phyloP scores from a whole-genome alignment of 2,113 vertebrate species.

The Jaculus jaculus region DNA sequence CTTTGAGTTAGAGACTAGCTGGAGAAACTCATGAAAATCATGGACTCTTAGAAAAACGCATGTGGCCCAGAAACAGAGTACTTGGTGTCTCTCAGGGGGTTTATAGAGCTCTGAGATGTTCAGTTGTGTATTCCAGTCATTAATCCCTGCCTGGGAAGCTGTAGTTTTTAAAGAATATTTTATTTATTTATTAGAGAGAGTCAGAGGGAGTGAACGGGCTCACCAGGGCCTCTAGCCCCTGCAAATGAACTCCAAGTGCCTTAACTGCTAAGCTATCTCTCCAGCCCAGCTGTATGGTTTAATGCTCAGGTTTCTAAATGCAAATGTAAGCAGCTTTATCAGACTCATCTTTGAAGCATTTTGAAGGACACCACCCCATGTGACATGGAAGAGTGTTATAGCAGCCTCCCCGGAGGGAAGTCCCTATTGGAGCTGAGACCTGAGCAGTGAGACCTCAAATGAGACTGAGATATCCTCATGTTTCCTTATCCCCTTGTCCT shows the following conservation, averaged over 20 bases:
- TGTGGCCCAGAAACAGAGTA: neutral
- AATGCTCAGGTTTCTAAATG: neutral
- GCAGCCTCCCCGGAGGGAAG: neutral
- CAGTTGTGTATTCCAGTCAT: neutral
- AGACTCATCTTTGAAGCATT: neutral
- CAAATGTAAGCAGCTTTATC: neutral
- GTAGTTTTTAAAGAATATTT: too few species aligned
- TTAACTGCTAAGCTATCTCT: too few species aligned
- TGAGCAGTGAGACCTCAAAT: neutral
- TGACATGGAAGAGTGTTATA: too few species aligned
- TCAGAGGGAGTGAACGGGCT: too few species aligned
- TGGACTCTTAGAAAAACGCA: neutral
- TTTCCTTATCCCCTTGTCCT: neutral
- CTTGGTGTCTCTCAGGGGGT: neutral
- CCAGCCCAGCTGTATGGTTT: neutral
- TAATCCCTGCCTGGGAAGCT: neutral
- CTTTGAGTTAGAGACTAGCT: slow-evolving; percentile 3
- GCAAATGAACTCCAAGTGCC: too few species aligned
- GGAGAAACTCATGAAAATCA: slow-evolving; percentile 4
- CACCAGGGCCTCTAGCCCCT: too few species aligned
- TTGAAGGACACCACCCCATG: neutral
- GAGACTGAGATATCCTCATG: neutral
- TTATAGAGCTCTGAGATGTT: neutral
- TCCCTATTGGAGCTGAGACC: neutral
- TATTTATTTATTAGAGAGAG: too few species aligned